Base-by-base conservation (phyloP, 2,888 invertebrate genomes). In the Thymelicus acteon region DNA sequence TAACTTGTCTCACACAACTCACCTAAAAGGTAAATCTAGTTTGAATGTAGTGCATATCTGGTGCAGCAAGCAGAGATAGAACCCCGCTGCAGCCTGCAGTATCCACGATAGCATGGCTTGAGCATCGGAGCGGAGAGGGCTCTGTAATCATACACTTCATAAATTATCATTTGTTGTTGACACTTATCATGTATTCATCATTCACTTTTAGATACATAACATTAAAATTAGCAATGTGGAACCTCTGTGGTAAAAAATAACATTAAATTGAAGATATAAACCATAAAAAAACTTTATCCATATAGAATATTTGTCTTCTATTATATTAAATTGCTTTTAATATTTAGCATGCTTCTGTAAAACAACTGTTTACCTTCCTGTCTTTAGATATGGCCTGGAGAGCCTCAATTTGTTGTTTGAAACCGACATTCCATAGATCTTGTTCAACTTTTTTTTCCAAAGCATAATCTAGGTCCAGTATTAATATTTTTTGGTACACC, bases 401-500 rank as follows among this genome's bases (percentile, higher is more conserved):
- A 2, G 95, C 95, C 68, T 96, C 96, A 86, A 98, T 98, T 87
- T 97, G 97, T 88, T 97, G 97, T 87, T 97, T 97, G 91, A 98
- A 98, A 65, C 97, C 97, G 79, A 97, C 95, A 89, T 97, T 97
- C 98, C 98, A 98, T 77, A 98, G 92, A 82, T 98, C 98, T 84
- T 97, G 97, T 85, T 98, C 98, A 44, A 97, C 97, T 91, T 98
- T 98, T 87, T 97, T 97, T 86, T 98, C 97, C 80, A 98, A 90
- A 15, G 97, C 97, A 94, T 97, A 97, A 86, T 98, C 97, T 78
- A 98, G 91, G 88, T 98, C 97, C 71, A 96, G 89, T 67, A 97
- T 95, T 72, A 98, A 92, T 66, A 97, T 95, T 88, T 96, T 95
- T 84, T 96, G 96, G 82, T 96, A 96, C 67, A 97, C 93, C 92